A percentile compares a stretch with the other conserved stretches of the same genome.
Conservation (phyloP, 2,113 vertebrate genomes). For the Cheirogaleus medius region DNA sequence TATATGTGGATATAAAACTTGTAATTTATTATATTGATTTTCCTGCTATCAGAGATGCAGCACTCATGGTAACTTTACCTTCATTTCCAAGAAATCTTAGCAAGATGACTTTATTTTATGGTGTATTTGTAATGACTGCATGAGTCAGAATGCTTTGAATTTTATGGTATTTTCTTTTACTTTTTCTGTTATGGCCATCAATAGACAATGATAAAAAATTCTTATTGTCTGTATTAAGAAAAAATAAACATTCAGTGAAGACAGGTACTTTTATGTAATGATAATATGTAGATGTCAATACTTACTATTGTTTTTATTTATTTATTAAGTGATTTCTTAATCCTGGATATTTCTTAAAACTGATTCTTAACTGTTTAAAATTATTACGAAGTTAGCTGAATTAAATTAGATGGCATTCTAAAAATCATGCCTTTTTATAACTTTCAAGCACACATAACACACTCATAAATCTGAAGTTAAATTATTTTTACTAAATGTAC, state of each 20-base stretch:
- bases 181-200: background rate
- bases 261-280: background rate
- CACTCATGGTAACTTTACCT: background rate
- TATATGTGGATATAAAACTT: conserved; percentile 73
- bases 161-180: background rate
- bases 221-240: background rate
- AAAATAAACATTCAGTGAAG: background rate
- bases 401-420: background rate
- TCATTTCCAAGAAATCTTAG: conserved; percentile 39
- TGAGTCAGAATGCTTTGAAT: background rate
- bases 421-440: background rate
- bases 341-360: background rate
- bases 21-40: conserved; percentile 71
- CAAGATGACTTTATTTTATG: conserved; percentile 54
- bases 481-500: background rate
- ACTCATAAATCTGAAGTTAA: background rate
- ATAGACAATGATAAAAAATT: background rate
- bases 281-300: background rate
- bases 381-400: background rate
- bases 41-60: conserved; percentile 46
- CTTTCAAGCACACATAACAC: background rate
- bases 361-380: background rate
- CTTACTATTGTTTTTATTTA: background rate
- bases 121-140: background rate
- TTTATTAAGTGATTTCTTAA: background rate